Base-by-base conservation (phyloP, 2,888 invertebrate genomes). In the Eilema caniola region DNA sequence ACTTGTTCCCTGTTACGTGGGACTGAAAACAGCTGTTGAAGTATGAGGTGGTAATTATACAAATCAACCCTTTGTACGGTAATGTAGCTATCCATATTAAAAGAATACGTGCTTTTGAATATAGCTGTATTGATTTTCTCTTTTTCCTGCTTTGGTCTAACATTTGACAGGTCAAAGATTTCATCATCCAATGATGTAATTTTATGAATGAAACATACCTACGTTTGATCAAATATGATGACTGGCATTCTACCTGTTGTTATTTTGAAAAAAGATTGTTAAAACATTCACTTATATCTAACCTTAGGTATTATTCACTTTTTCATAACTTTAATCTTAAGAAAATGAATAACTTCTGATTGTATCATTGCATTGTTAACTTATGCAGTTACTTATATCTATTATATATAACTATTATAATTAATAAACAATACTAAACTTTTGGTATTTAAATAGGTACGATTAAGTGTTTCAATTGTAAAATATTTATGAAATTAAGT, bases 191-290 rank as follows among this genome's bases (percentile, higher is more conserved):
- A 65, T 65, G 28, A 56, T 11, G 65, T 25, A 66, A 66, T 33
- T 23, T 66, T 41, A 24, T 41, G n/a, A 60, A 37, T 59, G 66
- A 66, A 59, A 60, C n/a, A 56, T 33, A n/a, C n/a, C n/a, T n/a
- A 31, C 31, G 10, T 65, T 33, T 57, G 33, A 65, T 57, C 56
- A 65, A 65, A 65, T 31, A 53, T 33, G 23, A 33, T 65, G 57
- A 33, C 65, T 57, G 33, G 57, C 65, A 65, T 24, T 65, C 31
- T 23, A 24, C 57, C 25, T 5, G 57, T 25, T 59, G 61, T 31
- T n/a, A 16, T 28, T 61, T 28, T 31, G 31, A 61, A n/a, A 24
- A 59, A n/a, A 31, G 61, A 25, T 59, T 59, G 24, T 28, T 28
- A 16, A 59, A 16, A 59, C 25, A 59, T 59, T 25, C 25, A 25